Evolutionary conservation across 53 echinoderm and acorn worm species (phyloP).

Genomic region (Paracentrotus lividus): DNA sequence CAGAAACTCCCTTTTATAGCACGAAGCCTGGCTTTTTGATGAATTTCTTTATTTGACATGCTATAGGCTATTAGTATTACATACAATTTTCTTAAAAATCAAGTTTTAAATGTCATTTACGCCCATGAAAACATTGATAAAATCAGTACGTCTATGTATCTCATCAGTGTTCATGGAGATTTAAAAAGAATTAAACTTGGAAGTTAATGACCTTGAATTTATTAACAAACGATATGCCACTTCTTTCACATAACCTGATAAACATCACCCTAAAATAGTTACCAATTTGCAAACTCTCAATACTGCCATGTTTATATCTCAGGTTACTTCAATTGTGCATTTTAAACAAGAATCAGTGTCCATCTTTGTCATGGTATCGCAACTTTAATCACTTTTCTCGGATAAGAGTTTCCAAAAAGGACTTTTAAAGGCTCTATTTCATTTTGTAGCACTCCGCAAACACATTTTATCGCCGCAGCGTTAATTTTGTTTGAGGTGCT

Average conservation of each 20-base stretch:
- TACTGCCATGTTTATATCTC: neutral
- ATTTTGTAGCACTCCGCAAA: neutral
- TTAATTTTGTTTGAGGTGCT: neutral
- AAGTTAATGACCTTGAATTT: too few species aligned
- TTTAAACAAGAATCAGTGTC: neutral
- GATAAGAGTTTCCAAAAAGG: neutral
- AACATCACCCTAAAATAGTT: neutral
- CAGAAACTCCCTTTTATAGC: neutral
- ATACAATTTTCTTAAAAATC: too few species aligned
- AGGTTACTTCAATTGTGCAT: neutral
- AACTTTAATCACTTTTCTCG: neutral
- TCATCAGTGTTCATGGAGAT: too few species aligned
- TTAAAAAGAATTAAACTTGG: too few species aligned
- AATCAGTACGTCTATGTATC: too few species aligned
- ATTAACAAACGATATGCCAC: neutral
- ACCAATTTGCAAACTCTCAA: neutral
- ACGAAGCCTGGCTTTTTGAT: neutral
- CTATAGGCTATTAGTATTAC: too few species aligned
- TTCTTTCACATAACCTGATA: neutral
- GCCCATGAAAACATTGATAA: too few species aligned
- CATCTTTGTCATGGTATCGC: neutral
- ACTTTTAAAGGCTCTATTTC: conserved; percentile 14
- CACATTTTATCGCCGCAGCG: neutral
- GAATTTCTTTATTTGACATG: too few species aligned
- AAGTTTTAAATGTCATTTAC: too few species aligned